Base-by-base conservation (phyloP, 2,888 invertebrate species). In the Arrhopalites spinosus region DNA sequence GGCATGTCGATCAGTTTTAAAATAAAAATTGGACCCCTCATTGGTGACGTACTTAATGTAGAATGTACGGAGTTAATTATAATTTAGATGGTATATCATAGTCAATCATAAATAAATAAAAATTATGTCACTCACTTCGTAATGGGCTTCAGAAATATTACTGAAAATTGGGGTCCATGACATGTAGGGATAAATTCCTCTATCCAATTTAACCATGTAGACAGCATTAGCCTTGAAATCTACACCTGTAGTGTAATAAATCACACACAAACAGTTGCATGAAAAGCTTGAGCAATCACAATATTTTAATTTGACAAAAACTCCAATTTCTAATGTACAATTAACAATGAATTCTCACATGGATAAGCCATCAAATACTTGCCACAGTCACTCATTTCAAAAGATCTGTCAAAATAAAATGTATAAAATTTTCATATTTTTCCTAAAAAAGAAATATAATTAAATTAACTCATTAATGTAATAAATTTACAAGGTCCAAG, bases 341-440 rank as follows among this genome's bases (percentile, higher is more conserved):
- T n/a, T n/a, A n/a, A n/a, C n/a, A n/a, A n/a, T n/a, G n/a, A 56
- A 30, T 8, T 69, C 68, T 2, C n/a, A n/a, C n/a, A n/a, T n/a
- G 74, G 74, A 36, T 69, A 74, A 13, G 74, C 74, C 20, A 74
- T 23, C 59, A 74, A 69, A 47, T 74, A 68, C 20, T 74, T 74
- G 1, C 74, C 74, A 47, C 56, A 53, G n/a, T 74, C 61, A 17
- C 69, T 63, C 36, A 74, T 68, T 30, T 50, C 61, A 45, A 74
- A 74, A 11, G 8, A 23, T 1, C 74, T 74, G 43, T n/a, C 5
- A 36, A 36, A 36, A 11, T 36, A 3, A 27, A 23, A 27, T 29
- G 11, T 61, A 25, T 61, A 23, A 5, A 61, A 23, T 5, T 15
- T 27, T 27, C 15, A 25, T 61, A n/a, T 13, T 5, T 36, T 36